Conservation (phyloP, 2,888 invertebrate genomes). For the Andrena marginata region DNA sequence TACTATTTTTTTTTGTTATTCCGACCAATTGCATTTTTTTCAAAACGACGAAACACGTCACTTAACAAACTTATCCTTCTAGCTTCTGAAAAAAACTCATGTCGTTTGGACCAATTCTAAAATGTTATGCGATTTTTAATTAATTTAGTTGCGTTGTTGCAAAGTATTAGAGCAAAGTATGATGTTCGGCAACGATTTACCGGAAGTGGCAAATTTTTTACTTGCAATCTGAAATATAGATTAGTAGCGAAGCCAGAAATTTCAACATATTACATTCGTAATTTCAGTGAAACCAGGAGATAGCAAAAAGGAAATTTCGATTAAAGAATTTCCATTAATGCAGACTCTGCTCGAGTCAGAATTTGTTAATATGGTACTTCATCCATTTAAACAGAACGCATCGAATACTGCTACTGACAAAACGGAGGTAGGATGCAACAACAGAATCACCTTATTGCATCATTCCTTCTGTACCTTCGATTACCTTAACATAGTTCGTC, state of each 20-base stretch:
- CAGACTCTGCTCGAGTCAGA: conserved; percentile 87
- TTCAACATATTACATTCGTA: conserved; percentile 24
- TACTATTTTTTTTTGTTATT: no score
- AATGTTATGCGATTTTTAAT: no score
- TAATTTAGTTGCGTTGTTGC: not conserved
- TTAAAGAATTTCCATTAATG: conserved; percentile 88
- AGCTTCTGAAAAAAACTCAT: no score
- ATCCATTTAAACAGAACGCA: conserved; percentile 66
- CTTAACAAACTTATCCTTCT: no score
- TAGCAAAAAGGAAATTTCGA: conserved; percentile 83
- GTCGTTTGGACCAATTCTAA: no score
- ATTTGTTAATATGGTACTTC: conserved; percentile 76
- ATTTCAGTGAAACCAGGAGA: conserved; percentile 90
- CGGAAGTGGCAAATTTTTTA: not conserved
- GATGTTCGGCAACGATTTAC: no score
- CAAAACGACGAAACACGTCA: no score
- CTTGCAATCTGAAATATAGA: not conserved
- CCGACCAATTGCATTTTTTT: no score
- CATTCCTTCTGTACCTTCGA: conserved; percentile 39
- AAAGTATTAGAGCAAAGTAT: not conserved
- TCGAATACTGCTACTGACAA: conserved; percentile 63
- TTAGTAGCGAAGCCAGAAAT: not conserved
- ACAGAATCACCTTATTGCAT: conserved; percentile 50
- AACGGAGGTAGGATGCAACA: conserved; percentile 74
- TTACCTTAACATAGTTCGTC: conserved; percentile 24